phyloP scores from a whole-genome alignment of 2,888 invertebrate species.

The Catonia carolina region DNA sequence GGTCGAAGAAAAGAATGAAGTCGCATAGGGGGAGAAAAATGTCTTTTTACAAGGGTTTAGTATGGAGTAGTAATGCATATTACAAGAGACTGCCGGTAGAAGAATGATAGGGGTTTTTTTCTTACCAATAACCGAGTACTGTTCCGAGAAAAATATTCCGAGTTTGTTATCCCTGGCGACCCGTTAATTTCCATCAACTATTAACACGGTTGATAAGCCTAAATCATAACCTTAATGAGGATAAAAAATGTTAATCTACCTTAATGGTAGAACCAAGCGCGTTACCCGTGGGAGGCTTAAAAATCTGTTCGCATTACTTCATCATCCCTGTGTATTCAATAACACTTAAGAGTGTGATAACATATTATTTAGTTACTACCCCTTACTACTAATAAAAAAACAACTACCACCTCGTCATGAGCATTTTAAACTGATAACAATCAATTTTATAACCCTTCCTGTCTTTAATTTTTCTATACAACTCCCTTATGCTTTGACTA shows the following conservation, averaged over 20 bases:
- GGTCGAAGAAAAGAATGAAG: constrained; percentile 14
- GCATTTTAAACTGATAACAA: no score
- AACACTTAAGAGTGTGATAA: background rate
- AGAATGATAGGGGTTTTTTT: background rate
- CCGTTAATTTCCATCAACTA: constrained; percentile 15
- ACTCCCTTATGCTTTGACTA: no score
- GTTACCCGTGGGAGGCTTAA: background rate
- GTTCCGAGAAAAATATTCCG: background rate
- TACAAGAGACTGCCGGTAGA: constrained; percentile 10
- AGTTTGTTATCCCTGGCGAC: background rate
- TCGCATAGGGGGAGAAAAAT: constrained; percentile 16
- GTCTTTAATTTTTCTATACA: no score
- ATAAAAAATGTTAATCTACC: constrained; percentile 26
- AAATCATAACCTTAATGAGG: background rate
- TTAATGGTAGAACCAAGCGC: constrained; percentile 22
- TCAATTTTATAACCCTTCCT: no score
- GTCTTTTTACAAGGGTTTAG: constrained; percentile 19
- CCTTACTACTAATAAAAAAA: no score
- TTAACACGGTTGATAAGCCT: no score
- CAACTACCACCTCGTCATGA: no score
- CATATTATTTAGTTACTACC: no score
- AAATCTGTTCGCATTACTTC: no score
- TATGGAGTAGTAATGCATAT: constrained; percentile 23
- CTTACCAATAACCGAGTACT: constrained; percentile 21
- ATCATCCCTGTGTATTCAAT: background rate